These are phyloP conservation scores for Echiichthys vipera DNA, from an alignment of 2,797 vertebrate species.

Conservation along the genomic window DNA sequence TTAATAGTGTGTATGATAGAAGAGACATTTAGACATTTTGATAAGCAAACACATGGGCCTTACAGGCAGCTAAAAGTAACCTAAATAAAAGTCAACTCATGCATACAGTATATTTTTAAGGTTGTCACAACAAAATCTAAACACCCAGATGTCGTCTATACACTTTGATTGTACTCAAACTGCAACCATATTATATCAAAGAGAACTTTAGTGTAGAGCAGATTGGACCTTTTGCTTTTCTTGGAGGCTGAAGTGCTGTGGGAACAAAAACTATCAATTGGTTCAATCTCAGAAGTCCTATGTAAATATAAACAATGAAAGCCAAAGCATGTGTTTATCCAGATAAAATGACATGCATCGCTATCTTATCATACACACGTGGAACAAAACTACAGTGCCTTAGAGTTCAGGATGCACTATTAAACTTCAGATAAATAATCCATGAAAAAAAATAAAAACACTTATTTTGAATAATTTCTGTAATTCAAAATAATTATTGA, in stretches of 20 bases:
- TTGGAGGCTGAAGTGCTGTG: conserved; percentile 16
- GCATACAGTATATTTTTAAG: neutral
- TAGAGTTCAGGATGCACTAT: neutral
- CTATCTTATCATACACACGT: neutral
- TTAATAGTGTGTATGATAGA: neutral
- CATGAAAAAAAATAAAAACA: neutral
- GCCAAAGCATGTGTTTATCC: neutral
- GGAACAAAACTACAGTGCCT: neutral
- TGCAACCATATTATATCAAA: neutral
- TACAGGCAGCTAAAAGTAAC: conserved; percentile 28
- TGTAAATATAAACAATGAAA: neutral
- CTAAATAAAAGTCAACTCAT: neutral
- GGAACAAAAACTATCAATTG: conserved; percentile 25
- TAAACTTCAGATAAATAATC: neutral
- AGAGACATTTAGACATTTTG: conserved; percentile 4
- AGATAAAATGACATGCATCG: neutral
- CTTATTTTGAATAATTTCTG: neutral
- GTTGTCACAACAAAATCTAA: neutral
- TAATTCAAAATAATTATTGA: neutral
- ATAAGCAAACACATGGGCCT: neutral
- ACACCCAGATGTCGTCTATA: neutral
- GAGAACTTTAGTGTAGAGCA: neutral
- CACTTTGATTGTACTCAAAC: neutral
- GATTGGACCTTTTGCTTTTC: neutral
- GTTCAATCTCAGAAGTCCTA: neutral